Percentiles rank a stretch among this genome's conserved stretches.
Conservation (phyloP, 2,888 invertebrate genomes). For the Orthosia gothica region DNA sequence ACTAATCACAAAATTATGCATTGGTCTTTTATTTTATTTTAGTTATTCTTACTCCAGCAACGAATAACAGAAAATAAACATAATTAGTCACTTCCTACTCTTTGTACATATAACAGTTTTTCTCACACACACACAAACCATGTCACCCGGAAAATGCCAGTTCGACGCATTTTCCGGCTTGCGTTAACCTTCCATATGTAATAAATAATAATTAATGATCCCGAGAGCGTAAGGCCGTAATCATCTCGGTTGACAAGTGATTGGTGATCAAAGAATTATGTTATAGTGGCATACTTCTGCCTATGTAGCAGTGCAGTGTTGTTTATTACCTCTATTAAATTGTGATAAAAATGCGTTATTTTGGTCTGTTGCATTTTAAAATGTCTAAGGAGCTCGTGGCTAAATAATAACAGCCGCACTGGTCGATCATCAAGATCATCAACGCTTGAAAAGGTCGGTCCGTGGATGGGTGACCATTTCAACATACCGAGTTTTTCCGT, state of each 20-base stretch:
- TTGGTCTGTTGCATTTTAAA: too few relatives aligned
- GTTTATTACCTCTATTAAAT: background rate
- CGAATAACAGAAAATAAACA: background rate
- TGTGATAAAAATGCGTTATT: too few relatives aligned
- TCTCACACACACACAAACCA: background rate
- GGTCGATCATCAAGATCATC: too few relatives aligned
- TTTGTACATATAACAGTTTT: constrained; percentile 8
- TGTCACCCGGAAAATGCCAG: constrained; percentile 48
- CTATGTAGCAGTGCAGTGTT: background rate
- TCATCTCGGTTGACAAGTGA: constrained; percentile 35
- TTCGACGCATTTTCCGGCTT: constrained; percentile 38
- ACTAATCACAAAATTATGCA: too few relatives aligned
- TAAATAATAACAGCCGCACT: too few relatives aligned
- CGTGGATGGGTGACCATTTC: too few relatives aligned
- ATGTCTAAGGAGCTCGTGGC: too few relatives aligned
- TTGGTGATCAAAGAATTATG: constrained; percentile 45
- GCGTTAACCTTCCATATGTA: constrained; percentile 23
- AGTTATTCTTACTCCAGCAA: too few relatives aligned
- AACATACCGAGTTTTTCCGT: too few relatives aligned
- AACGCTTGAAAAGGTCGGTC: too few relatives aligned
- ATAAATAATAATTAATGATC: constrained; percentile 59
- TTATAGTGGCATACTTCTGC: too few relatives aligned
- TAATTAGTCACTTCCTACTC: constrained; percentile 8
- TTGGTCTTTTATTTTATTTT: too few relatives aligned
- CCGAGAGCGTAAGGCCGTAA: constrained; percentile 43